A percentile compares a stretch with the other conserved stretches of the same genome.
phyloP scores from a whole-genome alignment of 1,140 invertebrate genomes.

The Battus philenor region DNA sequence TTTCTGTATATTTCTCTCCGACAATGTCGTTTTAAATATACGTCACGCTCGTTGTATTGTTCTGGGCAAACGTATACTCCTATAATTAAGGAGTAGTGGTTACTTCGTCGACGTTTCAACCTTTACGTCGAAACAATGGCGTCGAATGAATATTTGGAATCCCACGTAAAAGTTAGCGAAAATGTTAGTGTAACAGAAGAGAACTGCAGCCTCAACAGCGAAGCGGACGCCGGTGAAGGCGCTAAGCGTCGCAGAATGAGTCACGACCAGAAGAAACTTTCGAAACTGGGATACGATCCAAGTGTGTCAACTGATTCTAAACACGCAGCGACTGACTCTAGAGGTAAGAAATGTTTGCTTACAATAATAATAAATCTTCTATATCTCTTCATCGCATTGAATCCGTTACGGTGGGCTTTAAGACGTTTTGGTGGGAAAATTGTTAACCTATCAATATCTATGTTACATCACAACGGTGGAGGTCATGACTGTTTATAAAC shows the following conservation, averaged over 20 bases:
- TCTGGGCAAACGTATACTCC: conserved; percentile 33
- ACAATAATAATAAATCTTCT: conserved; percentile 12
- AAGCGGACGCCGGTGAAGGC: conserved; percentile 54
- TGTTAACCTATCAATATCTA: conserved; percentile 59
- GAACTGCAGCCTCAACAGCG: conserved; percentile 39
- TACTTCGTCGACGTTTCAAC: conserved; percentile 45
- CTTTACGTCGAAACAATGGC: conserved; percentile 65
- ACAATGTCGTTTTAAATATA: conserved; percentile 38
- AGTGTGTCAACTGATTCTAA: conserved; percentile 61
- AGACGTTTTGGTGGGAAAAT: conserved; percentile 66
- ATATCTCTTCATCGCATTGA: background rate
- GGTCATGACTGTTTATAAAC: conserved; percentile 73
- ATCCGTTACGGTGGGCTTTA: conserved; percentile 10
- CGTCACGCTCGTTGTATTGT: conserved; percentile 35
- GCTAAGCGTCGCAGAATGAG: conserved; percentile 63
- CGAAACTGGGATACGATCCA: conserved; percentile 64
- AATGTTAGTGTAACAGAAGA: conserved; percentile 50
- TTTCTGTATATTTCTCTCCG: conserved; percentile 60
- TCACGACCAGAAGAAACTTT: conserved; percentile 65
- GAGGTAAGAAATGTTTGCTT: conserved; percentile 45
- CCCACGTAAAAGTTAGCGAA: conserved; percentile 66
- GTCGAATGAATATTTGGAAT: conserved; percentile 56
- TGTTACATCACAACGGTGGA: conserved; percentile 67
- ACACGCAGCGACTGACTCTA: conserved; percentile 49
- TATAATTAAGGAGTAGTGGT: conserved; percentile 51